Evolutionary conservation across 2,888 invertebrate genomes (phyloP).

Genomic region (Celastrina argiolus): DNA sequence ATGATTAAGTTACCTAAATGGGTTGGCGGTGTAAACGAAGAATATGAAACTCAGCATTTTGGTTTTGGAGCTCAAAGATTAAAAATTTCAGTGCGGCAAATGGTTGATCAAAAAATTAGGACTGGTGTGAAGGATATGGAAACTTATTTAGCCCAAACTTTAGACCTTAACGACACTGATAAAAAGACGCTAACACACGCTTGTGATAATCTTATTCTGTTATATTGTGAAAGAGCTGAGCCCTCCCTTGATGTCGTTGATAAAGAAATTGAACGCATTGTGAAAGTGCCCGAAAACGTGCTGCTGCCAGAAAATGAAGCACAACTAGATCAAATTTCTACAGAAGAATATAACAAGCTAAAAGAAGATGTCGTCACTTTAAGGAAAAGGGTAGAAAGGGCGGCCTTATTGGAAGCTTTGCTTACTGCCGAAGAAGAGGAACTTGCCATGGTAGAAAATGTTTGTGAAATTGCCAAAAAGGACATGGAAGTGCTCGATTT

Average conservation of each 20-base stretch:
- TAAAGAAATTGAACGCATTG: conserved; percentile 56
- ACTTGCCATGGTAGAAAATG: conserved; percentile 52
- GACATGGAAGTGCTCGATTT: conserved; percentile 62
- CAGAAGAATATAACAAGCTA: conserved; percentile 55
- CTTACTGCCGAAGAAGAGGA: conserved; percentile 61
- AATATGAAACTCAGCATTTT: conserved; percentile 71
- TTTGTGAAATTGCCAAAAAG: conserved; percentile 61
- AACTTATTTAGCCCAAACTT: conserved; percentile 51
- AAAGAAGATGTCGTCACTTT: conserved; percentile 56
- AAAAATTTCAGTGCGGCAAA: conserved; percentile 64
- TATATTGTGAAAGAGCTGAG: conserved; percentile 61
- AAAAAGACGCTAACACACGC: conserved; percentile 54
- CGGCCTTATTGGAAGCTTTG: conserved; percentile 61
- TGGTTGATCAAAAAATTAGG: conserved; percentile 67
- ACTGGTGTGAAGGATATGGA: conserved; percentile 63
- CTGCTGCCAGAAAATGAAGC: conserved; percentile 62
- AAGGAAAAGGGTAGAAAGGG: conserved; percentile 56
- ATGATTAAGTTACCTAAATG: conserved; percentile 61
- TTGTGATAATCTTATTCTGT: conserved; percentile 57
- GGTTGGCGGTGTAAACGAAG: conserved; percentile 66
- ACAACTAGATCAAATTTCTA: conserved; percentile 53
- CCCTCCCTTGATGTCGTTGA: conserved; percentile 57
- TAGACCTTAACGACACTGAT: conserved; percentile 62
- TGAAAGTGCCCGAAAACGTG: conserved; percentile 60
- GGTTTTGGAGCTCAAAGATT: conserved; percentile 68